Base-by-base conservation (phyloP, 2,888 invertebrate genomes). In the Cryptus armator region DNA sequence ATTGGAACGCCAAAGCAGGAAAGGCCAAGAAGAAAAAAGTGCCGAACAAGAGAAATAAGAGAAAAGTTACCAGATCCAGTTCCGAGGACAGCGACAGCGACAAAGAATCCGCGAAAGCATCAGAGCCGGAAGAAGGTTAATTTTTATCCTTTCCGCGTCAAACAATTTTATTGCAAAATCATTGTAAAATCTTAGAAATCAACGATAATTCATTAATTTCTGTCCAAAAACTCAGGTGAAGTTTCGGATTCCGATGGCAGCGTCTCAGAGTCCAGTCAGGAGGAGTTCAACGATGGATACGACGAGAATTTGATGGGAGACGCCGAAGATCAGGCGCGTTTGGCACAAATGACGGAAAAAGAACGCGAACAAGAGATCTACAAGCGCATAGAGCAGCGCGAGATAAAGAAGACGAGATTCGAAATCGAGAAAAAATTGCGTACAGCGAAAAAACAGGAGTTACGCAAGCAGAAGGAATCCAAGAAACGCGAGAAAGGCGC, bases 301-400 rank as follows among this genome's bases (percentile, higher is more conserved):
- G 99, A 99, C 93, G 99, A 99, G 87, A 98, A 99, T 92, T 95
- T 99, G 43, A 99, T 99, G 97, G 99, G 99, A 0, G 99, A 99
- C 93, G 99, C 98, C 84, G 99, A 98, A 88, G 99, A 99, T 94
- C 96, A 98, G 90, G 97, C 97, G 1, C 95, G 98, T 0, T 94
- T 99, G 64, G 98, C 98, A 12, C 96, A 97, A 86, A 97, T 99
- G 96, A 99, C 99, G 0, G 99, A 99, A 93, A 99, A 98, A 91
- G 99, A 99, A 92, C 95, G 99, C 62, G 99, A 99, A 94, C 98
- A 99, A 79, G 99, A 99, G 94, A 97, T 99, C 89, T 99, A 98
- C 94, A 98, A 99, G 93, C 96, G 99, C 74, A 98, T 99, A 72
- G 99, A 99, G 94, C 97, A 98, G 90, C 95, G 99, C 89, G 99